Evolutionary conservation across 2,888 invertebrate species (phyloP).

Genomic region (Microplitis deprimator): DNA sequence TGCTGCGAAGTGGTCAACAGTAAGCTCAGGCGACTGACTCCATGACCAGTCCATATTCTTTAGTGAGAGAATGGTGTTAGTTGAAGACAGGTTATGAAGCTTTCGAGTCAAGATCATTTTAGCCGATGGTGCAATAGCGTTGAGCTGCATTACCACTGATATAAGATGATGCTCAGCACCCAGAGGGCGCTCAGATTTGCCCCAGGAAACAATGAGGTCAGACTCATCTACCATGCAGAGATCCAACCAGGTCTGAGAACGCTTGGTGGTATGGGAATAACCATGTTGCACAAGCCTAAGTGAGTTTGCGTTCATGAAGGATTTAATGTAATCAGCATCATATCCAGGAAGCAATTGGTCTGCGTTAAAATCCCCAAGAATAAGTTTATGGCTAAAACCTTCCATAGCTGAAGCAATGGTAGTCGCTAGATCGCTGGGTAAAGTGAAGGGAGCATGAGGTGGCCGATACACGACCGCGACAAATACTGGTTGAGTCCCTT

Average conservation of each 20-base stretch:
- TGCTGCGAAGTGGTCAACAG: not conserved
- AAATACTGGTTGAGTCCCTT: not conserved
- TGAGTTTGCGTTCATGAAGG: not conserved
- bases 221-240: not conserved
- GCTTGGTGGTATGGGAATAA: not conserved
- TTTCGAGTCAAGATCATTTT: not conserved
- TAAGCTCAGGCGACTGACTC: not conserved
- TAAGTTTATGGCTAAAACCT: not conserved
- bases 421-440: not conserved
- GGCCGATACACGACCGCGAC: not conserved
- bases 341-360: not conserved
- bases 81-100: not conserved
- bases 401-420: not conserved
- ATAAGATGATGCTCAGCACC: not conserved
- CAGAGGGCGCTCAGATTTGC: not conserved
- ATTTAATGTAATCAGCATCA: not conserved
- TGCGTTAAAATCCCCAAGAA: not conserved
- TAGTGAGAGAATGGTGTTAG: not conserved
- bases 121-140: not conserved
- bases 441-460: not conserved
- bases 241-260: not conserved
- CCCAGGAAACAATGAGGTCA: not conserved
- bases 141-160: not conserved
- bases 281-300: not conserved
- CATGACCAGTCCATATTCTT: not conserved